Evolutionary conservation across 2,113 vertebrate species (phyloP).

Genomic region (Macrotis lagotis): DNA sequence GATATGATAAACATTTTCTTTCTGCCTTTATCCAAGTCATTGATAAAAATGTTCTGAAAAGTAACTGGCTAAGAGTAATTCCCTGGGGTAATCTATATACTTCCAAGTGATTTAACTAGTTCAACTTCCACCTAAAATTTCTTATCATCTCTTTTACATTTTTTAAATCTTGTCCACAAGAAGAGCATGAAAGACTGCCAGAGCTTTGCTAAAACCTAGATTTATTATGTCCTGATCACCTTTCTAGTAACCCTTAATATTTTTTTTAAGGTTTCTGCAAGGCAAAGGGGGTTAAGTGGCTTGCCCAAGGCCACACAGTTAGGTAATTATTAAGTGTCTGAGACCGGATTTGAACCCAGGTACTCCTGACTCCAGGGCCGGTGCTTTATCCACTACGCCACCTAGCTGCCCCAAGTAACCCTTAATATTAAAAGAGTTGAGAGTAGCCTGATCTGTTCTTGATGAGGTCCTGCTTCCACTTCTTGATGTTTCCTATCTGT

Average conservation of each 20-base stretch:
- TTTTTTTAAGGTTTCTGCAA: too few species aligned
- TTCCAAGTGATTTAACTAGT: neutral
- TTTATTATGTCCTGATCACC: neutral
- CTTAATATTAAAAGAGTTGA: neutral
- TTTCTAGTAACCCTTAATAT: neutral
- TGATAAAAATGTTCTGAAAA: neutral
- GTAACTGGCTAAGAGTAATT: neutral
- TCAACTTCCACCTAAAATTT: neutral
- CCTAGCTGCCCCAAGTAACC: too few species aligned
- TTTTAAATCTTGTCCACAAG: neutral
- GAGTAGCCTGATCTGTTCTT: neutral
- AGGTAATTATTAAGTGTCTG: too few species aligned
- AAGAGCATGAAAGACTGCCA: neutral
- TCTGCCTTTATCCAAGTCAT: neutral
- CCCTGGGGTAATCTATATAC: neutral
- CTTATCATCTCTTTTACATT: neutral
- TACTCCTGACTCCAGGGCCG: too few species aligned
- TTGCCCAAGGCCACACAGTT: too few species aligned
- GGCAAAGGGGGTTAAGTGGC: too few species aligned
- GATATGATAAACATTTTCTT: neutral
- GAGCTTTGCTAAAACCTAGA: too few species aligned
- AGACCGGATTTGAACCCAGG: too few species aligned
- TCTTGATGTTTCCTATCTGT: neutral
- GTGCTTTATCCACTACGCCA: too few species aligned
- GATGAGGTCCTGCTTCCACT: neutral